phyloP scores from a whole-genome alignment of 2,888 invertebrate species.

The Drosophila siamana region DNA sequence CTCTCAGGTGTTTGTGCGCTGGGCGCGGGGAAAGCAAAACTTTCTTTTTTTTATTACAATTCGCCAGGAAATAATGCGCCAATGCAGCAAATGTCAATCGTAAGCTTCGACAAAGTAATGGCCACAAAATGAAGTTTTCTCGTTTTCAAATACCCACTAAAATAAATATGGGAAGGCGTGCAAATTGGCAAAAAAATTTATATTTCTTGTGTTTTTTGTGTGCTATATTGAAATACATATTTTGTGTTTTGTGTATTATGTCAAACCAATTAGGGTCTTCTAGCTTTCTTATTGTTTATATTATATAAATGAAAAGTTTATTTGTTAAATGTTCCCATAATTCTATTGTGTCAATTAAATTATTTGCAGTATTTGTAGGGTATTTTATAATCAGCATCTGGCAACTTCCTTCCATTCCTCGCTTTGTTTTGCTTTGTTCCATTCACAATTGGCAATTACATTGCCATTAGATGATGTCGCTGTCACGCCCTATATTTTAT shows the following conservation, averaged over 20 bases:
- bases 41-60: slow-evolving; percentile 56
- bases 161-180: not conserved
- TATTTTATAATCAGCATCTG: not conserved
- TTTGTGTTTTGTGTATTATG: no score
- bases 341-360: no score
- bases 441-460: slow-evolving; percentile 74
- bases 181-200: no score
- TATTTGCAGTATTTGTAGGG: not conserved
- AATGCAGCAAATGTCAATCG: slow-evolving; percentile 64
- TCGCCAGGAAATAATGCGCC: slow-evolving; percentile 47
- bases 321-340: not conserved
- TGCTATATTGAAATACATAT: no score
- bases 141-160: slow-evolving; percentile 16
- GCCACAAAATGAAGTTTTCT: slow-evolving; percentile 37
- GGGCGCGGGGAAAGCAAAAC: slow-evolving; percentile 21
- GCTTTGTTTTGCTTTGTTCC: slow-evolving; percentile 31
- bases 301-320: no score
- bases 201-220: no score
- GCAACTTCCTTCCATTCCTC: not conserved
- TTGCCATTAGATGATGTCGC: slow-evolving; percentile 64
- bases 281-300: no score
- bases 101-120: slow-evolving; percentile 39
- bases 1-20: slow-evolving; percentile 73
- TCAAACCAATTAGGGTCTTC: no score
- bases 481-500: slow-evolving; percentile 27